Evolutionary conservation across 2,888 invertebrate species (phyloP).

Genomic region (Tribolium freemani): DNA sequence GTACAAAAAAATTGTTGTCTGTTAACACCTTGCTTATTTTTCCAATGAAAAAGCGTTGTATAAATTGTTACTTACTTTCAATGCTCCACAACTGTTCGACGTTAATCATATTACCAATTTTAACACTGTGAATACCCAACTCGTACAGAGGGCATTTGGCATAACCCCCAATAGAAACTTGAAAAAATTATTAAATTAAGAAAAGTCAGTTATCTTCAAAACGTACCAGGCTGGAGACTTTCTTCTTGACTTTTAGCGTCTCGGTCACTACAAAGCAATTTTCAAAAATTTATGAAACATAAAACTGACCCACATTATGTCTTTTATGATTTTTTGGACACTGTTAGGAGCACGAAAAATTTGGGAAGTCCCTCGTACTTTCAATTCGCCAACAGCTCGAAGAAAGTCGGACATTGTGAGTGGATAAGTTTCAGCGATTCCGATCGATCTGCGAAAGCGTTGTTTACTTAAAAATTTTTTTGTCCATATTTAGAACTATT

Average conservation of each 20-base stretch:
- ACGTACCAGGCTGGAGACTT: neutral
- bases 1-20: no score
- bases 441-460: conserved; percentile 39
- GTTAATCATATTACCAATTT: conserved; percentile 72
- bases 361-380: conserved; percentile 77
- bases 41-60: no score
- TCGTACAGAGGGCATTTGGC: conserved; percentile 62
- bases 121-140: conserved; percentile 73
- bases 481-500: no score
- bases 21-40: no score
- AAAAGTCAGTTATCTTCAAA: neutral
- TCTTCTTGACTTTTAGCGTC: conserved; percentile 8
- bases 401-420: conserved; percentile 70
- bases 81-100: conserved; percentile 68
- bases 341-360: conserved; percentile 74
- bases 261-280: conserved; percentile 4
- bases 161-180: neutral
- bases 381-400: conserved; percentile 75
- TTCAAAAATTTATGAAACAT: neutral
- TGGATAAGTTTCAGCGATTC: conserved; percentile 59
- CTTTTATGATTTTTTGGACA: conserved; percentile 57
- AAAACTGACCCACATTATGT: conserved; percentile 33
- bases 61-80: conserved; percentile 12
- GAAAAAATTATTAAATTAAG: neutral
- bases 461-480: no score